These are phyloP conservation scores for Nomada flava DNA, from an alignment of 2,888 invertebrate genomes.

Conservation along the genomic window DNA sequence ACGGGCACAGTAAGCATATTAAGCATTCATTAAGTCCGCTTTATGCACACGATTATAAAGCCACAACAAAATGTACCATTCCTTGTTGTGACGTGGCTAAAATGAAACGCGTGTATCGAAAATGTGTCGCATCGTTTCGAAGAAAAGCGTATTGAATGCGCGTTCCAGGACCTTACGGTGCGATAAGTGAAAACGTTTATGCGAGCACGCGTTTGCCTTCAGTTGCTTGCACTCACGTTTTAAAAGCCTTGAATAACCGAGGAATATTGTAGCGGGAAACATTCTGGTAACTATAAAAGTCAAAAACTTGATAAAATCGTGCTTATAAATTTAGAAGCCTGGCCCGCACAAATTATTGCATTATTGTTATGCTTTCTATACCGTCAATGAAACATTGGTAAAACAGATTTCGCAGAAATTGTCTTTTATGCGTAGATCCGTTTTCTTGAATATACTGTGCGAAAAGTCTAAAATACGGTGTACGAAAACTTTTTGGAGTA, in stretches of 20 bases:
- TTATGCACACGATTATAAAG: slow-evolving; percentile 3
- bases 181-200: slow-evolving; percentile 28
- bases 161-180: slow-evolving; percentile 7
- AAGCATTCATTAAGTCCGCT: slow-evolving; percentile 9
- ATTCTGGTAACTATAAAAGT: too few species aligned
- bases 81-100: not conserved
- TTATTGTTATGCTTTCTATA: too few species aligned
- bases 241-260: not conserved
- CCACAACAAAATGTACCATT: slow-evolving; percentile 5
- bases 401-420: too few species aligned
- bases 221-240: slow-evolving; percentile 9
- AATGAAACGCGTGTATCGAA: slow-evolving; percentile 34
- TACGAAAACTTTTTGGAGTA: too few species aligned
- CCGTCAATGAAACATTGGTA: too few species aligned
- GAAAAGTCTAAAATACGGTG: too few species aligned
- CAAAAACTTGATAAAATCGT: too few species aligned
- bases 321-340: too few species aligned
- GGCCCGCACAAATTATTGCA: too few species aligned
- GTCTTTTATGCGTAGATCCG: too few species aligned
- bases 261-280: not conserved
- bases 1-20: slow-evolving; percentile 18
- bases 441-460: too few species aligned
- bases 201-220: not conserved
- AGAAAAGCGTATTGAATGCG: slow-evolving; percentile 15
- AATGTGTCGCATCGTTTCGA: slow-evolving; percentile 17